These are phyloP conservation scores for Pristionchus japonicus DNA, from an alignment of 2,888 invertebrate genomes.

Conservation along the genomic window DNA sequence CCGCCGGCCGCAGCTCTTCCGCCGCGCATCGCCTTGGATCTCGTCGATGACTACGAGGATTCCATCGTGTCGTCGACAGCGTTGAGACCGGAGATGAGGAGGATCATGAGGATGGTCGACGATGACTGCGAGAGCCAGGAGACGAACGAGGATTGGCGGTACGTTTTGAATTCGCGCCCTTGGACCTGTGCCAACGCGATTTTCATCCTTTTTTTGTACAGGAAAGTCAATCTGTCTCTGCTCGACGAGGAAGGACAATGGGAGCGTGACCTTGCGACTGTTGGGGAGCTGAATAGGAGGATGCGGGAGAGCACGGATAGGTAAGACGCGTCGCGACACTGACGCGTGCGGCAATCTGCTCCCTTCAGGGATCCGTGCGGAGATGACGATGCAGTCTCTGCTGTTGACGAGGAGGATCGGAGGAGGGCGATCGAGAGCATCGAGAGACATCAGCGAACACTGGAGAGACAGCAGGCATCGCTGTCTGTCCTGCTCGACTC, in stretches of 20 bases:
- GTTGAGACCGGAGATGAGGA: constrained; percentile 29
- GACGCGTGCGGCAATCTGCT: background rate
- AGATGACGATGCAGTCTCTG: constrained; percentile 27
- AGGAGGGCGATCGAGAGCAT: constrained; percentile 60
- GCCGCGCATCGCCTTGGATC: background rate
- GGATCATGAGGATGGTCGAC: constrained; percentile 30
- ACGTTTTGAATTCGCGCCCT: background rate
- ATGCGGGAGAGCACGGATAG: constrained; percentile 41
- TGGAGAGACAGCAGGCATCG: constrained; percentile 66
- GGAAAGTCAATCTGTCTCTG: background rate
- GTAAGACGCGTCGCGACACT: background rate
- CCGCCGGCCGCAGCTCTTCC: background rate
- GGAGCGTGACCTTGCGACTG: constrained; percentile 42
- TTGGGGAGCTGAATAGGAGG: constrained; percentile 43
- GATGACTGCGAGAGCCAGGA: constrained; percentile 40
- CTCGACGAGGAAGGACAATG: constrained; percentile 45
- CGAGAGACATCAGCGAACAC: constrained; percentile 63
- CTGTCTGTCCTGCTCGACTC: constrained; percentile 62
- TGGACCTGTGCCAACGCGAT: background rate
- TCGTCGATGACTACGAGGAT: constrained; percentile 38
- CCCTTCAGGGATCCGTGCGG: background rate
- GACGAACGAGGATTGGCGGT: constrained; percentile 41
- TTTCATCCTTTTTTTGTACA: background rate
- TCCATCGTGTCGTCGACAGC: constrained; percentile 38
- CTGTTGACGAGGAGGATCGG: constrained; percentile 62